phyloP scores from a whole-genome alignment of 2,797 vertebrate species.

The Diceros bicornis region DNA sequence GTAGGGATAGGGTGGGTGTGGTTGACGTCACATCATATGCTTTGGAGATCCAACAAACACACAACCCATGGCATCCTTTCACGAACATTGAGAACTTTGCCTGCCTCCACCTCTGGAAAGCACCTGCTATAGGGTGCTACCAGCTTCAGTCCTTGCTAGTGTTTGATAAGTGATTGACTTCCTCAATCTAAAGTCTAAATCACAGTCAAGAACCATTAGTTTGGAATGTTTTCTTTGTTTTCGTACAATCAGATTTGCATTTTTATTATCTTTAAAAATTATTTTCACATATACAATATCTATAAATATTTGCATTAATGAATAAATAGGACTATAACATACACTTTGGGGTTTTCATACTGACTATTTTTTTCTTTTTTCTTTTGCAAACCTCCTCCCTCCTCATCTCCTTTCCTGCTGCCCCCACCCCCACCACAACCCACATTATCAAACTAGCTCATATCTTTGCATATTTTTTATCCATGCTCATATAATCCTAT shows the following conservation, averaged over 20 bases:
- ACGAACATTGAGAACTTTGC: not conserved
- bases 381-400: not conserved
- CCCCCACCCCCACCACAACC: not conserved
- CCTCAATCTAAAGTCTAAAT: not conserved
- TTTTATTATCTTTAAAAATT: constrained; percentile 60
- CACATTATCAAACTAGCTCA: not conserved
- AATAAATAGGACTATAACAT: not conserved
- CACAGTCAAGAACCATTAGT: not conserved
- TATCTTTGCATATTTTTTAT: not conserved
- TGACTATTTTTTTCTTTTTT: not conserved
- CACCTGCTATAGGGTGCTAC: not conserved
- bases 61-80: not conserved
- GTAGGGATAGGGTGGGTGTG: not conserved
- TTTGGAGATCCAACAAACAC: not conserved
- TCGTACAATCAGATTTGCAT: not conserved
- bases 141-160: not conserved
- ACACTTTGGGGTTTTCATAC: not conserved
- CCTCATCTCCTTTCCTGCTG: not conserved
- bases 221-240: constrained; percentile 27
- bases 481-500: not conserved
- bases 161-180: not conserved
- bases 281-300: not conserved
- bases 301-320: constrained; percentile 15
- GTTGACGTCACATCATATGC: not conserved
- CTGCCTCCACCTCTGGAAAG: not conserved